phyloP scores from a whole-genome alignment of 2,113 vertebrate genomes.

The Leptobrachium leishanense region DNA sequence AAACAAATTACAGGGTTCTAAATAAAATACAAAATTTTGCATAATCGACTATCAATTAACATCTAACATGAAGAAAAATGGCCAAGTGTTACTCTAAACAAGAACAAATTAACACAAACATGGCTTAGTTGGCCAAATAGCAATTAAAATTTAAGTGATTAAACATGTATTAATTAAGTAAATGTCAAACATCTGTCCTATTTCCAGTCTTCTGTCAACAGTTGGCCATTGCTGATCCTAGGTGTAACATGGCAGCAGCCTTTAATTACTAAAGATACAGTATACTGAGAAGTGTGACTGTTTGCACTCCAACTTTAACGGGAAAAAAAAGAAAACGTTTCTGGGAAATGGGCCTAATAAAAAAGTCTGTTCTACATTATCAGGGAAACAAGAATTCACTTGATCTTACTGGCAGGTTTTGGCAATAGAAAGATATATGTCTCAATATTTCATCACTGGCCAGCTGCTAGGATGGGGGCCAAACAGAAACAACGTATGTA shows the following conservation, averaged over 20 bases:
- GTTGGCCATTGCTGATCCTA: not conserved
- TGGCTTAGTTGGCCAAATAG: not conserved
- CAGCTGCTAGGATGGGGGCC: not conserved
- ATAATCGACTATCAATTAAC: too few species aligned
- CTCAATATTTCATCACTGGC: not conserved
- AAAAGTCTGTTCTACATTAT: slow-evolving; percentile 22
- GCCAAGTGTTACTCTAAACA: not conserved
- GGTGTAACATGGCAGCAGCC: not conserved
- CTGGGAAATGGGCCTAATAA: slow-evolving; percentile 17
- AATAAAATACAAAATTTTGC: too few species aligned
- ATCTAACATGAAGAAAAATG: too few species aligned
- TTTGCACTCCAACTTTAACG: not conserved
- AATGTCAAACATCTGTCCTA: not conserved
- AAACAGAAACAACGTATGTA: not conserved
- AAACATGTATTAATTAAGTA: not conserved
- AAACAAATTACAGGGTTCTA: too few species aligned
- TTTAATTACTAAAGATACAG: not conserved
- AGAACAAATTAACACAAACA: not conserved
- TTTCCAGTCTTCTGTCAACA: not conserved
- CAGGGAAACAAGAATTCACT: slow-evolving; percentile 14
- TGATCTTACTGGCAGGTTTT: slow-evolving; percentile 18
- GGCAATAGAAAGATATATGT: not conserved
- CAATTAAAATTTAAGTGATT: not conserved
- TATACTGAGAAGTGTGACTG: not conserved
- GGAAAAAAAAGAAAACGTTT: not conserved